Conservation (phyloP, 2,888 invertebrate species). For the Mythimna ferrago region DNA sequence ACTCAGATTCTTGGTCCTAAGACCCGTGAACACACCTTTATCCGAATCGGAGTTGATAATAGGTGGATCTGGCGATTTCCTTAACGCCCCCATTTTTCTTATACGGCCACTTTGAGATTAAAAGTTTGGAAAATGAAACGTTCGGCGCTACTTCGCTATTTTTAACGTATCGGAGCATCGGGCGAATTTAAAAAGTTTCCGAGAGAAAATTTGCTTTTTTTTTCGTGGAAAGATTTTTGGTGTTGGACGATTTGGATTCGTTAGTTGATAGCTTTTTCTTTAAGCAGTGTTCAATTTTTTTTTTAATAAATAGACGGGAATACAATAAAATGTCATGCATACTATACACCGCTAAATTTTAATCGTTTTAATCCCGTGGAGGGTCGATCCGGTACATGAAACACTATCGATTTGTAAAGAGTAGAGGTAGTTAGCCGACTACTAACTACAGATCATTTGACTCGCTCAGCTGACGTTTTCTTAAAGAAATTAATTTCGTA, state of each 20-base stretch:
- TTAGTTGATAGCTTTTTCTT: not conserved
- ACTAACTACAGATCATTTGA: no score
- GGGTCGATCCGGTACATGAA: no score
- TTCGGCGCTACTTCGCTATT: conserved; percentile 73
- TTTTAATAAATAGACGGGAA: no score
- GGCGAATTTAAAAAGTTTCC: conserved; percentile 63
- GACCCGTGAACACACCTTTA: conserved; percentile 60
- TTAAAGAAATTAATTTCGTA: no score
- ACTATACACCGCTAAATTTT: no score
- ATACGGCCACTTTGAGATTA: conserved; percentile 91
- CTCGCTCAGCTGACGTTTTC: no score
- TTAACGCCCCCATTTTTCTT: conserved; percentile 88
- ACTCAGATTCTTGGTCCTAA: not conserved
- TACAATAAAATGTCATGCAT: no score
- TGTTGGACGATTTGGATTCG: conserved; percentile 13
- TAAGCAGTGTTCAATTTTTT: not conserved
- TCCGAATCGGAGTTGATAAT: conserved; percentile 83
- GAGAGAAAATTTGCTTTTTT: conserved; percentile 25
- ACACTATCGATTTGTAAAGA: no score
- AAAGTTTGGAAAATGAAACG: conserved; percentile 90
- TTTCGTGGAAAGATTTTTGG: not conserved
- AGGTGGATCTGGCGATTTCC: conserved; percentile 89
- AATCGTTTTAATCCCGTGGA: no score
- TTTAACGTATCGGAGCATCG: conserved; percentile 78
- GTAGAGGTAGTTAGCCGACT: no score